Evolutionary conservation across 2,888 invertebrate species (phyloP), one percentile per base, ranked within the genome.

Genomic region (Acanthosoma haemorrhoidale): DNA sequence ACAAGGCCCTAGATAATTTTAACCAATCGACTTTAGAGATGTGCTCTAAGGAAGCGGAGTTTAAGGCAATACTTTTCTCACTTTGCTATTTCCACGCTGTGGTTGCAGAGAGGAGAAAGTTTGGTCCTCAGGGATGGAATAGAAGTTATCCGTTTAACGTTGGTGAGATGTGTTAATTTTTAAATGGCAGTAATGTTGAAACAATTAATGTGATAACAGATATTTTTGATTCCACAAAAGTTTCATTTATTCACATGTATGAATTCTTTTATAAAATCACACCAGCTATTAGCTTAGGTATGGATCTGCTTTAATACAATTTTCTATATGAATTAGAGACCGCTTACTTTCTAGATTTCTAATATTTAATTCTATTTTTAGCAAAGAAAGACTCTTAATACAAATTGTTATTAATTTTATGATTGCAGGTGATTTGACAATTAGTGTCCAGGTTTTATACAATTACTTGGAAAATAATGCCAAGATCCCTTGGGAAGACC

Each of bases 21-120:
- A 91, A 82, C 77, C 96, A 96, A 81, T 94, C 94, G 80, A 94
- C 92, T 0, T 81, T 96, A 68, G 96, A 96, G 79, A 91, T 91
- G 88, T 94, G 92, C 80, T 89, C 91, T 69, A 93, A 94, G 79
- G 96, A 96, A 81, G 88, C 91, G 0, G 96, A 96, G 80, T 96
- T 95, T 79, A 96, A 94, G 80, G 87, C 90, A 0, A 87, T 95
- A 73, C 82, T 95, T 43, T 96, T 96, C 79, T 86, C 93, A 0
- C 82, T 96, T 0, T 94, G 94, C 78, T 96, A 96, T 79, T 96
- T 96, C 82, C 96, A 96, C 79, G 96, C 96, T 1, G 94, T 94
- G 0, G 91, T 96, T 1, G 92, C 93, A 4, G 94, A 96, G 80
- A 83, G 96, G 71, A 84, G 94, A 41, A 96, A 96, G 81, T 96